A percentile compares a stretch with the other conserved stretches of the same genome.
Conservation (phyloP, 2,888 invertebrate species). For the Cyclophora punctaria region DNA sequence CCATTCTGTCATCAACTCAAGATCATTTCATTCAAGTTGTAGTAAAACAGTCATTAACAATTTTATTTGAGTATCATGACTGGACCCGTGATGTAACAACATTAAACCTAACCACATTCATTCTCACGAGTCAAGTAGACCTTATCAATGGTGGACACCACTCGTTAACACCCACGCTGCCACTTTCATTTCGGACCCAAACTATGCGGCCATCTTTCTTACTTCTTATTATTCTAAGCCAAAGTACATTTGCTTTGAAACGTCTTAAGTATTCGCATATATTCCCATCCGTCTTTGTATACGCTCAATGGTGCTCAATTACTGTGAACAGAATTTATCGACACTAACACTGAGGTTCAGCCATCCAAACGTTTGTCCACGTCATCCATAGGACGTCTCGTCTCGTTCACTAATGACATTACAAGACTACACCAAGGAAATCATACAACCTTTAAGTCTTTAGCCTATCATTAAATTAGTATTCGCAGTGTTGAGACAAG, state of each 20-base stretch:
- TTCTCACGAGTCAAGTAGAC: slow-evolving; percentile 51
- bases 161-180: slow-evolving; percentile 55
- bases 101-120: slow-evolving; percentile 36
- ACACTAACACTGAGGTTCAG: slow-evolving; percentile 26
- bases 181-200: slow-evolving; percentile 63
- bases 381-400: slow-evolving; percentile 22
- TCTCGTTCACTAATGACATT: slow-evolving; percentile 12
- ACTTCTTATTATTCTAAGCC: slow-evolving; percentile 31
- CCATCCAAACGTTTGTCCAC: slow-evolving; percentile 24
- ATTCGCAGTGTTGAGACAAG: slow-evolving; percentile 13
- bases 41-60: no score
- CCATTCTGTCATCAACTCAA: no score
- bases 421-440: slow-evolving; percentile 9
- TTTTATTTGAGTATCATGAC: no score
- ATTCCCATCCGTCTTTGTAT: slow-evolving; percentile 41
- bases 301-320: slow-evolving; percentile 43
- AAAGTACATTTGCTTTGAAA: no score
- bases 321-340: slow-evolving; percentile 35
- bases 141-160: slow-evolving; percentile 14
- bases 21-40: no score
- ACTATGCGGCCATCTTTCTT: slow-evolving; percentile 53
- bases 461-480: slow-evolving; percentile 15
- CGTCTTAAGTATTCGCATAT: no score
- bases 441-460: slow-evolving; percentile 8
- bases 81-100: slow-evolving; percentile 7